phyloP scores from a whole-genome alignment of 1,140 invertebrate genomes.

The Heliconius congener region DNA sequence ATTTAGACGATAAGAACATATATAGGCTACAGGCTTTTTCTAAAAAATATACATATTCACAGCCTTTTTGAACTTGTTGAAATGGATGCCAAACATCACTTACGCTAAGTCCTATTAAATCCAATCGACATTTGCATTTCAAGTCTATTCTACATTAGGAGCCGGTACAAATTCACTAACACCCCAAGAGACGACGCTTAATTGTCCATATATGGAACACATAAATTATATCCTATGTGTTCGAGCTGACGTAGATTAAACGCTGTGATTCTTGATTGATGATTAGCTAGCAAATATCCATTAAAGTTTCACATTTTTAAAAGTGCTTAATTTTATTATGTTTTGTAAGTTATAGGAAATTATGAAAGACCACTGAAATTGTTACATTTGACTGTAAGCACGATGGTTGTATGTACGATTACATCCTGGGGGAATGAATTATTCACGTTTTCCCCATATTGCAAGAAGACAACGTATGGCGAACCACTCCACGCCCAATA shows the following conservation, averaged over 20 bases:
- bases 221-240: slow-evolving; percentile 1
- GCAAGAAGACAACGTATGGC: too few species aligned
- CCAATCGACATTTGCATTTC: not conserved
- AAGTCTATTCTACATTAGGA: not conserved
- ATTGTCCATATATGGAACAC: not conserved
- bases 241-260: slow-evolving; percentile 8
- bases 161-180: not conserved
- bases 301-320: not conserved
- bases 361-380: not conserved
- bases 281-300: not conserved
- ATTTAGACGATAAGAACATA: too few species aligned
- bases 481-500: too few species aligned
- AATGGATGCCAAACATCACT: too few species aligned
- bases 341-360: not conserved
- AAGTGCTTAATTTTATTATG: not conserved
- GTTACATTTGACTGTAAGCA: too few species aligned
- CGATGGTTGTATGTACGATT: too few species aligned
- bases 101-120: not conserved
- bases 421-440: too few species aligned
- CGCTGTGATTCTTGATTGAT: slow-evolving; percentile 2
- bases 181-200: not conserved
- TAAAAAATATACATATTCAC: too few species aligned
- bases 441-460: too few species aligned
- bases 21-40: too few species aligned
- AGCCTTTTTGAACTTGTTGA: too few species aligned